These are phyloP conservation scores for Agelaius phoeniceus DNA, from an alignment of 2,113 vertebrate species.

Conservation along the genomic window DNA sequence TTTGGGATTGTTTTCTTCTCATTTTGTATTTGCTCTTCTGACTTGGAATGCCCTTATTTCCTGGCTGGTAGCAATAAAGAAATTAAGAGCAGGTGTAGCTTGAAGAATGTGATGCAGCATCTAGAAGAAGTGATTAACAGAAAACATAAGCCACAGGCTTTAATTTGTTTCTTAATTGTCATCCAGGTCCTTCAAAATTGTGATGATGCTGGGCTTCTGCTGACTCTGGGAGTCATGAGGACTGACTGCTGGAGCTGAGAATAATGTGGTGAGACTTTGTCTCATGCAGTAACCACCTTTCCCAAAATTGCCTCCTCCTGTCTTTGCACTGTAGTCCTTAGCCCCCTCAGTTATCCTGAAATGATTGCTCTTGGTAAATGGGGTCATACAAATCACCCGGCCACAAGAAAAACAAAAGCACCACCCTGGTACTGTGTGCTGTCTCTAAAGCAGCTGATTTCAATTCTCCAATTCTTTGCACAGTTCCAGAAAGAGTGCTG, in stretches of 20 bases:
- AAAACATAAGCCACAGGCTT: background rate
- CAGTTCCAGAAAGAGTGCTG: background rate
- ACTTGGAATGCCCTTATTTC: background rate
- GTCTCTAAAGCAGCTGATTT: background rate
- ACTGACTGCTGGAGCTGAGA: background rate
- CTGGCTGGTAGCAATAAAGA: background rate
- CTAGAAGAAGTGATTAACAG: background rate
- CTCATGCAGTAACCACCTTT: background rate
- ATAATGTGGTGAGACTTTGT: too few relatives aligned
- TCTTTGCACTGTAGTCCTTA: background rate
- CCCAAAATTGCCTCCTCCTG: background rate
- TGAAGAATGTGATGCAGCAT: background rate
- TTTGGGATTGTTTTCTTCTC: background rate
- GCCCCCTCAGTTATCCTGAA: background rate
- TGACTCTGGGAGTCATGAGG: background rate
- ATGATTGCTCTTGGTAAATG: background rate
- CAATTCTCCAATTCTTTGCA: background rate
- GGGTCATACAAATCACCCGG: background rate
- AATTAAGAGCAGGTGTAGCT: background rate
- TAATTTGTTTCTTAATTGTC: background rate
- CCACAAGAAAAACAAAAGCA: background rate
- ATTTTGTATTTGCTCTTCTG: background rate
- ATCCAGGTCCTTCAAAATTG: background rate
- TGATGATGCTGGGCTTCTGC: background rate
- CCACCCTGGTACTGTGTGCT: rapidly evolving